phyloP scores from a whole-genome alignment of 1,140 invertebrate species.

The Papilio glaucus region DNA sequence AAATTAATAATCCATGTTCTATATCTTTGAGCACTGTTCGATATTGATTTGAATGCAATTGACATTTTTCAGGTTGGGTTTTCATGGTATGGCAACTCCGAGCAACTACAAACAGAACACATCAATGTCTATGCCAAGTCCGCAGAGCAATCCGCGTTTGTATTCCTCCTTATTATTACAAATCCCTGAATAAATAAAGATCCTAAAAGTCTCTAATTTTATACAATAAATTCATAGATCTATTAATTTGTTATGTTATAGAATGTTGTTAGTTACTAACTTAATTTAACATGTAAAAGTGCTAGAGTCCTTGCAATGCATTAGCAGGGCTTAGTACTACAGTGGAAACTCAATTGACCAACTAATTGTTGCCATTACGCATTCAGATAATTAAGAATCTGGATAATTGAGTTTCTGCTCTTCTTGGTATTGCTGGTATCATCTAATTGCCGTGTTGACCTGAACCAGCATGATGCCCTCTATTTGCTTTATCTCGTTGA shows the following conservation, averaged over 20 bases:
- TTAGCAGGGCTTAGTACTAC: slow-evolving; percentile 61
- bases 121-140: slow-evolving; percentile 86
- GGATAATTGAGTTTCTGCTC: neutral
- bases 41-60: neutral
- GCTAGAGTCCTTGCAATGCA: slow-evolving; percentile 58
- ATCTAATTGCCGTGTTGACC: slow-evolving; percentile 67
- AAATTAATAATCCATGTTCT: too few relatives aligned
- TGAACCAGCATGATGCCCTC: slow-evolving; percentile 74
- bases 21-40: too few relatives aligned
- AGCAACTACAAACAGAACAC: slow-evolving; percentile 89
- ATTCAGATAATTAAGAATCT: too few relatives aligned
- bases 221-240: neutral
- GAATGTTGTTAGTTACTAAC: slow-evolving; percentile 78
- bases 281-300: slow-evolving; percentile 65
- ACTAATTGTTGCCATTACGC: too few relatives aligned
- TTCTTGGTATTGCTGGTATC: slow-evolving; percentile 68
- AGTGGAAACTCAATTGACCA: neutral
- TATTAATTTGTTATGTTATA: slow-evolving; percentile 48
- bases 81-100: slow-evolving; percentile 87
- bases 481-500: slow-evolving; percentile 66
- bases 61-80: slow-evolving; percentile 47
- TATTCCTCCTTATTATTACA: slow-evolving; percentile 59
- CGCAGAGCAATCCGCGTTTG: slow-evolving; percentile 82
- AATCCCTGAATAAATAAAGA: neutral
- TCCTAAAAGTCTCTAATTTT: too few relatives aligned